A percentile compares a stretch with the other conserved stretches of the same genome.
phyloP scores from a whole-genome alignment of 2,888 invertebrate genomes.

The Uloborus plumipes region DNA sequence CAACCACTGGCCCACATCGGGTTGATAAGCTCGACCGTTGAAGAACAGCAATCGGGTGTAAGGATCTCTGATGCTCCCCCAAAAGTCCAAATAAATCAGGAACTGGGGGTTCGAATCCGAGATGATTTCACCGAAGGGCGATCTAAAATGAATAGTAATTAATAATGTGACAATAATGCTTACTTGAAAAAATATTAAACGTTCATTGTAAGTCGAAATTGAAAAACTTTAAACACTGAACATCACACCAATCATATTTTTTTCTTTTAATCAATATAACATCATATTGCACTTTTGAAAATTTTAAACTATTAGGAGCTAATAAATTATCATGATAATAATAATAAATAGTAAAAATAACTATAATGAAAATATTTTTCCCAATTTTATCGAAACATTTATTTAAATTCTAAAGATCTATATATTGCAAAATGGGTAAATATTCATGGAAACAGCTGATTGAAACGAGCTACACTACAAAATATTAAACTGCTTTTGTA shows the following conservation, averaged over 20 bases:
- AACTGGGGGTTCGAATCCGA: constrained; percentile 95
- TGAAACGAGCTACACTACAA: too few species aligned
- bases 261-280: too few species aligned
- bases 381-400: too few species aligned
- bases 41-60: constrained; percentile 72
- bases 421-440: too few species aligned
- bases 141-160: constrained; percentile 69
- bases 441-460: too few species aligned
- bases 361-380: not conserved
- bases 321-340: not conserved
- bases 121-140: constrained; percentile 93
- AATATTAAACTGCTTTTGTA: too few species aligned
- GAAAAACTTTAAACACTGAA: not conserved
- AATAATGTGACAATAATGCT: not conserved
- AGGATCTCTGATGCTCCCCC: constrained; percentile 92
- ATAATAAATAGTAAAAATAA: not conserved
- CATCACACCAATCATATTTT: too few species aligned
- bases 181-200: not conserved
- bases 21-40: constrained; percentile 94
- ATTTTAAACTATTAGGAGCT: not conserved
- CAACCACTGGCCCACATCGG: constrained; percentile 95
- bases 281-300: not conserved
- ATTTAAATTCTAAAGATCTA: too few species aligned
- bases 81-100: constrained; percentile 93
- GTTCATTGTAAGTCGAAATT: not conserved